Evolutionary conservation across 92 coral and sea anemone genomes (phyloP), one percentile per base, ranked within the genome.

Genomic region (Virgularia gustaviana): DNA sequence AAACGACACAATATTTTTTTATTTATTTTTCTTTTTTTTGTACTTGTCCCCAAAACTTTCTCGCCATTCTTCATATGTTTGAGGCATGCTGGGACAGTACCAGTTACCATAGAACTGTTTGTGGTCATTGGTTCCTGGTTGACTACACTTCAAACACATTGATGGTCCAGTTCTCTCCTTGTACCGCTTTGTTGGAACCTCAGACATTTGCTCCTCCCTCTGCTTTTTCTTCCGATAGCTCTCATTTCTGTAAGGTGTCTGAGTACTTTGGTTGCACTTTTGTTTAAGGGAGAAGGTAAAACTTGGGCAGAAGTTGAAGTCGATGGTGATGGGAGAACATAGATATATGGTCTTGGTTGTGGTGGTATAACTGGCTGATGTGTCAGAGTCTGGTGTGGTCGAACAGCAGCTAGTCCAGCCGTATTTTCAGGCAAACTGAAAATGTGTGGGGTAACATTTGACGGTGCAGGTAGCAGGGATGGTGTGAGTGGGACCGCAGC

Each of bases 381-480:
- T 15, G 15, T 39, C 45, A 39, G 15, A 39, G 15, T 39, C 8
- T 7, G 9, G 8, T 8, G 45, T 1, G 56, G 8, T 38, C 49
- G 24, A 11, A 38, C 7, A 0, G 23, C 13, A 8, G 72, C 72
- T 51, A 16, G 8, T 4, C 72, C 56, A 4, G 56, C 72, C 28
- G 72, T 64, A 51, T 64, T 64, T 36, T 45, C 47, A 20, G 72
- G 72, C 16, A 7, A 33, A 35, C 29, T 44, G 47, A 64, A 64
- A 20, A 20, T 15, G 39, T 64, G 72, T 45, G 72, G 56, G 30
- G 35, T 11, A 35, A 51, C 47, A 38, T 35, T 51, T 38, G 44
- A 5, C 0, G 51, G 31, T n/a, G 56, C 15, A 0, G 38, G 30
- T 33, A 63, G 44, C 43, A 4, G 11, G 7, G 19, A 23, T 16